Conservation (phyloP, 2,888 invertebrate genomes). For the Cheilosia scutellata region DNA sequence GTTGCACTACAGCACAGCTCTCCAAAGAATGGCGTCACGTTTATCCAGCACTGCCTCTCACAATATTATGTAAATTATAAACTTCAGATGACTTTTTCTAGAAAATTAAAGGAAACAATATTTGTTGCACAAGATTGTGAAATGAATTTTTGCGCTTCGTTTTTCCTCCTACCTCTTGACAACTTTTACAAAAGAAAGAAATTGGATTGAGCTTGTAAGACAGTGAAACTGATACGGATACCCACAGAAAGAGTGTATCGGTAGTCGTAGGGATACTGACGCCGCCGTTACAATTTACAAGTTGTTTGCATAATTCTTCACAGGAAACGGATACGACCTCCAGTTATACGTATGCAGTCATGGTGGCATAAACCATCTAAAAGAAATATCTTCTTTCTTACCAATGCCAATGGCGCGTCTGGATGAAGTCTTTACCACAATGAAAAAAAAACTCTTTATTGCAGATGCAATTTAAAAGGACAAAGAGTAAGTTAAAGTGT, state of each 20-base stretch:
- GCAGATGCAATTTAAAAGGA: too few species aligned
- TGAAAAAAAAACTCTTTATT: too few species aligned
- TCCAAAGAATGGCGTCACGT: background rate
- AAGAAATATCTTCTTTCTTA: too few species aligned
- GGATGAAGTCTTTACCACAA: too few species aligned
- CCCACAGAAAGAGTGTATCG: background rate
- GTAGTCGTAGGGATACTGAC: slow-evolving; percentile 4
- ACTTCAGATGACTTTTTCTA: background rate
- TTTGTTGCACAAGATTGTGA: background rate
- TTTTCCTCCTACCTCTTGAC: background rate
- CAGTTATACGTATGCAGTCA: too few species aligned
- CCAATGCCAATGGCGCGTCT: too few species aligned
- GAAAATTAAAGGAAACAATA: background rate
- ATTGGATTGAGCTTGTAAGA: slow-evolving; percentile 10
- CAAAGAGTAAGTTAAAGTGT: too few species aligned
- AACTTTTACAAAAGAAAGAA: background rate
- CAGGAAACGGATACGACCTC: slow-evolving; percentile 3
- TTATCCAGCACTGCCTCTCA: background rate
- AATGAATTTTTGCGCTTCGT: background rate
- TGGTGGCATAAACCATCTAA: too few species aligned
- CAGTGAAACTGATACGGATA: slow-evolving; percentile 15
- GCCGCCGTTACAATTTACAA: slow-evolving; percentile 6
- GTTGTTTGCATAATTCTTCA: slow-evolving; percentile 4
- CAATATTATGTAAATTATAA: slow-evolving; percentile 3
- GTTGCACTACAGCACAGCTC: too few species aligned